A percentile compares a stretch with the other conserved stretches of the same genome.
Evolutionary conservation across 2,113 vertebrate genomes (phyloP).

Genomic region (Passer montanus): DNA sequence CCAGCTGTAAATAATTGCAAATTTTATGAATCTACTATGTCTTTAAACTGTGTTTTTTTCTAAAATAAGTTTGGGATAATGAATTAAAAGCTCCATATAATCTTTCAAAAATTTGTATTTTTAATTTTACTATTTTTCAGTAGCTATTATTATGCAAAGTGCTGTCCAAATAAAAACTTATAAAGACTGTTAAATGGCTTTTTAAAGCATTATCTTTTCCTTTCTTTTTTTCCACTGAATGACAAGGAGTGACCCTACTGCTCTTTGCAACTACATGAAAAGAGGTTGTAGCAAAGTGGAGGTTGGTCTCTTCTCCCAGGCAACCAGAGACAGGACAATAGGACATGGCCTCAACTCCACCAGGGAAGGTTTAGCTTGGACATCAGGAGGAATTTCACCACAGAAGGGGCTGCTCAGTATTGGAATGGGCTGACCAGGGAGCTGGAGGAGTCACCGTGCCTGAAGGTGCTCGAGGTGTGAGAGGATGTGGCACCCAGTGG

Average conservation of each 20-base stretch:
- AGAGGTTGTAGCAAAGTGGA: too few relatives aligned
- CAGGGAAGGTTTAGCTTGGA: background rate
- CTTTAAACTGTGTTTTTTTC: background rate
- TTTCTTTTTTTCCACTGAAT: background rate
- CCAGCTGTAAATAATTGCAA: background rate
- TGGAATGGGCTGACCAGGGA: background rate
- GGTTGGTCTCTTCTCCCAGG: background rate
- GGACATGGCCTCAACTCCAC: accelerated
- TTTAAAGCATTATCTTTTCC: background rate
- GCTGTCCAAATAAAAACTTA: background rate
- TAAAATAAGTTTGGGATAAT: background rate
- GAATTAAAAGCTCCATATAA: background rate
- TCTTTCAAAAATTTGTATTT: background rate
- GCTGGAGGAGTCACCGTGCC: background rate
- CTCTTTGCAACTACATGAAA: background rate
- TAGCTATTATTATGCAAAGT: background rate
- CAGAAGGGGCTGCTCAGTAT: background rate
- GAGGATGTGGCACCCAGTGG: background rate
- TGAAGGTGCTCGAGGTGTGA: background rate
- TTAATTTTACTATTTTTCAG: background rate
- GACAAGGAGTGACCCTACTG: too few relatives aligned
- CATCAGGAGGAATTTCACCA: background rate
- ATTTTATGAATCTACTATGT: background rate
- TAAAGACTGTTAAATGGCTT: background rate
- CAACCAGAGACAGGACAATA: background rate